Evolutionary conservation across 64 coral and sea anemone genomes (phyloP).

Genomic region (Pocillopora verrucosa): DNA sequence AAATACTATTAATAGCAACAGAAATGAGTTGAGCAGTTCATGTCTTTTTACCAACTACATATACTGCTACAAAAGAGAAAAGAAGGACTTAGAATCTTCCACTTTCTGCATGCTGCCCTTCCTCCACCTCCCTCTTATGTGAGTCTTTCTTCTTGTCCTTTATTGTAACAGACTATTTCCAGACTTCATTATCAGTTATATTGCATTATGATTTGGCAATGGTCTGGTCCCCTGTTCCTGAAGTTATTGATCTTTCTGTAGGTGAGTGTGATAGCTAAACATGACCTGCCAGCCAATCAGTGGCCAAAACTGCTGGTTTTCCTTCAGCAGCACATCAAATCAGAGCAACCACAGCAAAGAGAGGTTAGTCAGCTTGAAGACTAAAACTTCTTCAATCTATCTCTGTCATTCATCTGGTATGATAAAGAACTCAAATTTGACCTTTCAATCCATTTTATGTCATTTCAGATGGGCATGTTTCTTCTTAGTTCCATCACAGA

Average conservation of each 20-base stretch:
- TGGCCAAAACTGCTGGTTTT: constrained; percentile 94
- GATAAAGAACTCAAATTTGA: too few relatives aligned
- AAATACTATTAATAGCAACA: too few relatives aligned
- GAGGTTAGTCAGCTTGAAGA: constrained; percentile 55
- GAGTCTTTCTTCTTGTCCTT: too few relatives aligned
- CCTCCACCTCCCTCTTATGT: too few relatives aligned
- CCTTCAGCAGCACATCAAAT: constrained; percentile 76
- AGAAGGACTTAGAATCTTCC: too few relatives aligned
- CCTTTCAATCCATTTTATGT: not conserved
- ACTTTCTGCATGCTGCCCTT: too few relatives aligned
- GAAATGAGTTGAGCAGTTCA: too few relatives aligned
- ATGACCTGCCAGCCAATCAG: constrained; percentile 82
- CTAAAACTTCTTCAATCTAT: not conserved
- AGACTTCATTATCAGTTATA: too few relatives aligned
- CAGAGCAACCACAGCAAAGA: constrained; percentile 74
- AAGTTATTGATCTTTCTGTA: not conserved
- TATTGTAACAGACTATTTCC: too few relatives aligned
- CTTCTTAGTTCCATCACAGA: constrained; percentile 91
- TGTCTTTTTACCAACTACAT: not conserved
- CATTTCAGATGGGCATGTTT: constrained; percentile 98
- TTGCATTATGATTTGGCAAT: too few relatives aligned
- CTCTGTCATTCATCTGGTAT: not conserved
- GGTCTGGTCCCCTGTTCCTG: too few relatives aligned
- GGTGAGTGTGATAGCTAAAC: constrained; percentile 95
- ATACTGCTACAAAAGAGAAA: too few relatives aligned